phyloP scores from a whole-genome alignment of 2,113 vertebrate species.

The Australoheros scitulus region DNA sequence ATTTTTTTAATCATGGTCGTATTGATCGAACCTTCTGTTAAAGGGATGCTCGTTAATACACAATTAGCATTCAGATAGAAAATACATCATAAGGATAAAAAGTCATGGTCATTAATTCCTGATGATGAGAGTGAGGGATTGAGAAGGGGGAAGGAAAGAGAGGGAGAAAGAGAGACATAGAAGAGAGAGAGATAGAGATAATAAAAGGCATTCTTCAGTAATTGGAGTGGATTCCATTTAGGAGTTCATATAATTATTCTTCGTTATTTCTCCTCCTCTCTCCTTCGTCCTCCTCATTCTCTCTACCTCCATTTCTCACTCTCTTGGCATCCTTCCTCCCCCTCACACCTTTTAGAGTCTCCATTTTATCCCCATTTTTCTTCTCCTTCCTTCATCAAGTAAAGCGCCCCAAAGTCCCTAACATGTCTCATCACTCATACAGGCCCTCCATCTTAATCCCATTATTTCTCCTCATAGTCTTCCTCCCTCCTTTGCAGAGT shows the following conservation, averaged over 20 bases:
- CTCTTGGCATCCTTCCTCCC: slow-evolving; percentile 57
- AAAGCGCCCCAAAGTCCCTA: slow-evolving; percentile 61
- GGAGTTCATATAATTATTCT: slow-evolving; percentile 75
- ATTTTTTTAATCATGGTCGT: slow-evolving; percentile 51
- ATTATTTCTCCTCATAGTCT: slow-evolving; percentile 43
- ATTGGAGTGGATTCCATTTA: slow-evolving; percentile 76
- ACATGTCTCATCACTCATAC: slow-evolving; percentile 55
- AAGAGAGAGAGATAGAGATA: slow-evolving; percentile 33
- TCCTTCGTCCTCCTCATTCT: slow-evolving; percentile 40
- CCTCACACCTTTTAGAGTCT: slow-evolving; percentile 63
- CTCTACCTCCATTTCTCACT: slow-evolving; percentile 58
- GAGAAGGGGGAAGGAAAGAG: slow-evolving; percentile 20
- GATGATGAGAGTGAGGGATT: slow-evolving; percentile 69
- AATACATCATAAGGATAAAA: slow-evolving; percentile 81
- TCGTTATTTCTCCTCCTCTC: slow-evolving; percentile 58
- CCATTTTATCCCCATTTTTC: slow-evolving; percentile 57
- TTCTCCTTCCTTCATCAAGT: slow-evolving; percentile 44
- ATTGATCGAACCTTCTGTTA: slow-evolving; percentile 80
- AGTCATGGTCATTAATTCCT: slow-evolving; percentile 83
- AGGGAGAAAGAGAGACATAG: slow-evolving; percentile 27
- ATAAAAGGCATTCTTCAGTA: slow-evolving; percentile 73
- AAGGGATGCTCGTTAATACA: slow-evolving; percentile 84
- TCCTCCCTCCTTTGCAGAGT: slow-evolving; percentile 26
- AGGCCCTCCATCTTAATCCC: slow-evolving; percentile 60
- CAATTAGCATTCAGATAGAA: slow-evolving; percentile 82